A percentile compares a stretch with the other conserved stretches of the same genome.
Evolutionary conservation across 1,140 invertebrate species (phyloP).

Genomic region (Thaumetopoea pityocampa): DNA sequence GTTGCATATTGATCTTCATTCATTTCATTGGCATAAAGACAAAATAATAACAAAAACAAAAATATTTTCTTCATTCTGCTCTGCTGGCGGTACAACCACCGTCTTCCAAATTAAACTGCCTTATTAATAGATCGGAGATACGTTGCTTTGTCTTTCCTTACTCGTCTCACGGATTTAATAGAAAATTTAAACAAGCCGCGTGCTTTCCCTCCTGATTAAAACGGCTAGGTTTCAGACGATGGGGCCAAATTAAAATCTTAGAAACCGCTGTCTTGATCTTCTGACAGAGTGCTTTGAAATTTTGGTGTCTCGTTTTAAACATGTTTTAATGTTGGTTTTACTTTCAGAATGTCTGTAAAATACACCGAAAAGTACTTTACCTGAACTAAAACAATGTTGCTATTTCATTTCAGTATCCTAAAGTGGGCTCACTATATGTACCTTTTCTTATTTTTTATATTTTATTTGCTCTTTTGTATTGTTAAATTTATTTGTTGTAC

Average conservation of each 20-base stretch:
- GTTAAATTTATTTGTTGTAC: too few species aligned
- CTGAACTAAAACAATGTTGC: too few species aligned
- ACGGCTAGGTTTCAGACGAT: conserved; percentile 47
- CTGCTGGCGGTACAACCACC: conserved; percentile 33
- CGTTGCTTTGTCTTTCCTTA: conserved; percentile 49
- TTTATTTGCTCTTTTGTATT: too few species aligned
- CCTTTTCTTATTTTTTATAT: too few species aligned
- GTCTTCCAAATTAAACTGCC: conserved; percentile 53
- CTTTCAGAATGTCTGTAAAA: too few species aligned
- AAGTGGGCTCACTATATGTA: too few species aligned
- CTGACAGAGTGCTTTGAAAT: conserved; percentile 1
- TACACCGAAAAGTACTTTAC: too few species aligned
- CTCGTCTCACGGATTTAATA: conserved; percentile 57
- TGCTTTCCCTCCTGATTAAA: conserved; percentile 53
- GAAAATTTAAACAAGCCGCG: conserved; percentile 64
- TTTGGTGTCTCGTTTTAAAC: too few species aligned
- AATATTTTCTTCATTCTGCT: conserved; percentile 27
- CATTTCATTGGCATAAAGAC: not conserved
- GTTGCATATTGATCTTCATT: too few species aligned
- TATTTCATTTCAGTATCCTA: too few species aligned
- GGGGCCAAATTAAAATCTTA: conserved; percentile 62
- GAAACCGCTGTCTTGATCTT: conserved; percentile 24
- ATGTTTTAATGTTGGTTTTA: too few species aligned
- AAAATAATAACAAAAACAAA: conserved; percentile 5
- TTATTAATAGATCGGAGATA: conserved; percentile 72